These are phyloP conservation scores for Chrysolina haemoptera DNA, from an alignment of 2,888 invertebrate genomes.

Conservation along the genomic window DNA sequence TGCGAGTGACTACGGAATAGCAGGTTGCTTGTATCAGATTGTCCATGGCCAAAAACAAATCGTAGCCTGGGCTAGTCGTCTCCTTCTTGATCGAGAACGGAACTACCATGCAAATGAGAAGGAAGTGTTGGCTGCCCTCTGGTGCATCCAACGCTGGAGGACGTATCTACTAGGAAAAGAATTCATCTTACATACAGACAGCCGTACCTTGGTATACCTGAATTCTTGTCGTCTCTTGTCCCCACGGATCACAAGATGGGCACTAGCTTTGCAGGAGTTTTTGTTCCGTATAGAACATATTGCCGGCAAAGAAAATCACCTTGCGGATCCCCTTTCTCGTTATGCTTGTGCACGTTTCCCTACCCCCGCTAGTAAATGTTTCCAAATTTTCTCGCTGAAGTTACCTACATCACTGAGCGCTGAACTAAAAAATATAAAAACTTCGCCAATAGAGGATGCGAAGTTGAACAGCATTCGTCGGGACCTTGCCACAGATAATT, in stretches of 20 bases:
- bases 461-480: neutral
- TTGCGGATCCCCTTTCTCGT: neutral
- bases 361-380: neutral
- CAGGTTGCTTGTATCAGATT: neutral
- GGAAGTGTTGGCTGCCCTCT: neutral
- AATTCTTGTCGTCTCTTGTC: slow-evolving; percentile 3
- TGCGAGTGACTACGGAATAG: neutral
- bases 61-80: neutral
- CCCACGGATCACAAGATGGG: slow-evolving; percentile 11
- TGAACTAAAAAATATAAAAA: neutral
- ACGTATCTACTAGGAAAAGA: neutral
- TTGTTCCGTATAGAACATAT: neutral
- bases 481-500: too few species aligned
- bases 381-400: neutral
- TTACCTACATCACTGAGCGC: neutral
- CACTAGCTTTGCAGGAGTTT: neutral
- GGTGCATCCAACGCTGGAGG: neutral
- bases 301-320: neutral
- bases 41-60: neutral
- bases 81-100: neutral
- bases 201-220: neutral
- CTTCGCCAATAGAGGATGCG: neutral
- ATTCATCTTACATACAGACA: neutral
- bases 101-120: neutral
- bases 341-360: neutral